A percentile compares a stretch with the other conserved stretches of the same genome.
These are phyloP conservation scores for Mystacornis crossleyi DNA, from an alignment of 2,113 vertebrate species.

Conservation along the genomic window DNA sequence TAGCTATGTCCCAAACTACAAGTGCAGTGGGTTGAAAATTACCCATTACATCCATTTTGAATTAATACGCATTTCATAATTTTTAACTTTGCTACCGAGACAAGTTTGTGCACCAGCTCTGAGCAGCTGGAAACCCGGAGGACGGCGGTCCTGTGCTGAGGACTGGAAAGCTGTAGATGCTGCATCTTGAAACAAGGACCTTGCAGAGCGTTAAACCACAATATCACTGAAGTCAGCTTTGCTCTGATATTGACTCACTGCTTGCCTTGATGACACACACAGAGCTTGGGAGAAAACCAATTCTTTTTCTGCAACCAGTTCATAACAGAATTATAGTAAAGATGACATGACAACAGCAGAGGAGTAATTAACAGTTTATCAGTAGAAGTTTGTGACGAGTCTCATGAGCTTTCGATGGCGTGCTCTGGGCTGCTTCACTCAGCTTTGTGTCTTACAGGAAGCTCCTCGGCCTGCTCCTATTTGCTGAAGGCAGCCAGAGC, in stretches of 20 bases:
- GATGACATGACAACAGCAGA: background rate
- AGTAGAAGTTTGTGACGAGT: background rate
- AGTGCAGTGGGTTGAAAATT: slow-evolving; percentile 18
- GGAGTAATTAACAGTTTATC: background rate
- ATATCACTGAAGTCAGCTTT: background rate
- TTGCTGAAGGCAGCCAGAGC: background rate
- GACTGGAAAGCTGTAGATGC: background rate
- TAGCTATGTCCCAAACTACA: background rate
- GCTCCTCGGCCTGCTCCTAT: accelerated
- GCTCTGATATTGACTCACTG: background rate
- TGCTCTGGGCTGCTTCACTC: background rate
- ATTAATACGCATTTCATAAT: background rate
- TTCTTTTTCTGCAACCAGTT: background rate
- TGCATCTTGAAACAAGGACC: background rate
- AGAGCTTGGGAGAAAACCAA: background rate
- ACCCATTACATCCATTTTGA: background rate
- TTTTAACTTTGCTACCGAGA: background rate
- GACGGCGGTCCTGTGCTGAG: background rate
- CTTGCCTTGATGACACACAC: background rate
- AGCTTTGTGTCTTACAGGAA: background rate
- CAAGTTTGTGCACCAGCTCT: background rate
- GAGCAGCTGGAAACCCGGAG: background rate
- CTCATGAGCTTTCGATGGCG: background rate
- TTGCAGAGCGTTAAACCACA: background rate
- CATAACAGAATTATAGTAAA: background rate